Evolutionary conservation across 2,888 invertebrate species (phyloP), one percentile per base, ranked within the genome.

Genomic region (Carterocephalus palaemon): DNA sequence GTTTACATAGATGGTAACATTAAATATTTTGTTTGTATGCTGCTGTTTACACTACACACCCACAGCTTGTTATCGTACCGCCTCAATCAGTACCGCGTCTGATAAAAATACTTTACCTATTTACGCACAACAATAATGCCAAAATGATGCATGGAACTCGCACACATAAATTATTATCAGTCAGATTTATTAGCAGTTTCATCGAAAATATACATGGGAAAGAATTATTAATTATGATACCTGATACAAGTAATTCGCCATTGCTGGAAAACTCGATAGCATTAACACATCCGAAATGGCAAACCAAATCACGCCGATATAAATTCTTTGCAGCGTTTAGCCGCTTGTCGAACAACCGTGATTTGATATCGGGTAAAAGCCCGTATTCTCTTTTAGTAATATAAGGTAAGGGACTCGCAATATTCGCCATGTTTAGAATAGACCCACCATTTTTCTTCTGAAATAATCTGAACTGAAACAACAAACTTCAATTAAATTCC

Each of bases 281-380:
- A 89, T 98, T 98, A 46, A 98, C 96, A 89, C 97, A 98, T 67
- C 97, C 97, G 88, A 92, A 97, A 88, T 97, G 97, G 55, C 95
- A 94, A 56, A 92, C 88, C 46, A 97, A 89, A 83, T 97, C 95
- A 64, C 93, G 93, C 60, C 92, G 90, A 77, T 91, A 96, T 26
- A 97, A 88, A 84, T 92, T 93, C 70, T 90, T 91, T 4, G 94
- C 93, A 48, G 87, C 87, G 45, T 88, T 83, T 51, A 94, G 84
- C 51, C 94, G 90, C 54, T 88, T 86, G 50, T 79, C 79, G 64
- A 91, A 89, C 53, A 92, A 81, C 51, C 88, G 87, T 46, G 89
- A 88, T 70, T 89, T 90, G 52, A 91, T 80, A 70, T 89, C 75
- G 47, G 88, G 67, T 59, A 86, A 74, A 52, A 89, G 82, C 57